Percentiles rank a stretch among this genome's conserved stretches.
Conservation (phyloP, 1,140 invertebrate genomes). For the Caligus rogercresseyi region DNA sequence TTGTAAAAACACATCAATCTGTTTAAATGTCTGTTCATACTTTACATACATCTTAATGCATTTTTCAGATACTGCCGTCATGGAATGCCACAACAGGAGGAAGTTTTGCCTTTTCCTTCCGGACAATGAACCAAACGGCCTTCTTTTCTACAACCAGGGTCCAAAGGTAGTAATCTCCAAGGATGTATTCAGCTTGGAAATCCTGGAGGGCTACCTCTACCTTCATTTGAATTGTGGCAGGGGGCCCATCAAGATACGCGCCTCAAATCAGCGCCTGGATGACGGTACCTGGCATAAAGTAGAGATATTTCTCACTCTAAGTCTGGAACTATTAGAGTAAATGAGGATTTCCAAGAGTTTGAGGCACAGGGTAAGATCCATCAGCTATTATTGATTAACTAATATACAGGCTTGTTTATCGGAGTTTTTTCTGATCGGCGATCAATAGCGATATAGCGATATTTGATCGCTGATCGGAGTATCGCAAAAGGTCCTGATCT, state of each 20-base stretch:
- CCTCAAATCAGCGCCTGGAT: constrained; percentile 58
- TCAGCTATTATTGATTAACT: constrained; percentile 9
- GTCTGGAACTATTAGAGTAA: constrained; percentile 71
- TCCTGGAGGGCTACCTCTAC: constrained; percentile 79
- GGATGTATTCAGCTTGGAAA: constrained; percentile 81
- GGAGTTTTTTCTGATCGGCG: no score
- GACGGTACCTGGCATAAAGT: constrained; percentile 84
- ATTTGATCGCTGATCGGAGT: no score
- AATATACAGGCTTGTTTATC: no score
- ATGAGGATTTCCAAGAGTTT: constrained; percentile 72
- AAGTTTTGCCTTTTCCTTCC: constrained; percentile 75
- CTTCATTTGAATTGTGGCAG: constrained; percentile 77
- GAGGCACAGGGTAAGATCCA: constrained; percentile 50
- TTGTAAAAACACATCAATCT: no score
- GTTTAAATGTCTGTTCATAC: no score
- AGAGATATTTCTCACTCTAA: constrained; percentile 51
- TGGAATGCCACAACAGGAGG: constrained; percentile 71
- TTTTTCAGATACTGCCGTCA: constrained; percentile 53
- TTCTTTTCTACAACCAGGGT: constrained; percentile 79
- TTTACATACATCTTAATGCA: no score
- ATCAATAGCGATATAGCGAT: no score
- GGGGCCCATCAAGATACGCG: constrained; percentile 64
- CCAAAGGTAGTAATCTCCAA: constrained; percentile 39
- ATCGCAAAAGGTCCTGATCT: no score
- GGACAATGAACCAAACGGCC: constrained; percentile 79